A percentile compares a stretch with the other conserved stretches of the same genome.
phyloP scores from a whole-genome alignment of 2,113 vertebrate species.

The Hucho hucho region DNA sequence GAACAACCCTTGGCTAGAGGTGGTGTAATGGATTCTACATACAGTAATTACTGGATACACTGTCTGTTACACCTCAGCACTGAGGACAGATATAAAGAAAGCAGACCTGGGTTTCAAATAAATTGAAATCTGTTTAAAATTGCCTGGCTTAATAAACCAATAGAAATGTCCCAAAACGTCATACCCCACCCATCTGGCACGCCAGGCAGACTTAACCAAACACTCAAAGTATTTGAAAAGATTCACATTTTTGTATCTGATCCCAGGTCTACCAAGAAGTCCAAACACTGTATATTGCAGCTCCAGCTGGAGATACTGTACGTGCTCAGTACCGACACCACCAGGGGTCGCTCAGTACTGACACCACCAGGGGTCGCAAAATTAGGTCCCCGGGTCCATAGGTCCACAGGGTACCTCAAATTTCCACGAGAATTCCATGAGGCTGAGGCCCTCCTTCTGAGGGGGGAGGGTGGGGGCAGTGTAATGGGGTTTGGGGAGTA shows the following conservation, averaged over 20 bases:
- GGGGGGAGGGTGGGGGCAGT: not conserved
- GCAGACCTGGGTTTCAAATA: conserved; percentile 20
- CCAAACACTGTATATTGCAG: conserved; percentile 52
- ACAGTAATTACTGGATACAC: conserved; percentile 18
- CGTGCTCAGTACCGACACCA: conserved; percentile 25
- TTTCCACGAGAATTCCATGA: conserved; percentile 47
- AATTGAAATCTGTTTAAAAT: too few species aligned
- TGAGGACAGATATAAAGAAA: conserved; percentile 38
- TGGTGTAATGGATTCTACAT: conserved; percentile 35
- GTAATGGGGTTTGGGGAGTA: conserved; percentile 1
- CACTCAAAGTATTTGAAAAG: too few species aligned
- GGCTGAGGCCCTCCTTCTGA: conserved; percentile 26
- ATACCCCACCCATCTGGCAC: too few species aligned
- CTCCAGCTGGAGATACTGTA: conserved; percentile 58
- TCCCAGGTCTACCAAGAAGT: conserved; percentile 4
- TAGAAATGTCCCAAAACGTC: too few species aligned
- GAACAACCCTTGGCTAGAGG: conserved; percentile 38
- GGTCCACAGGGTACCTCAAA: not conserved
- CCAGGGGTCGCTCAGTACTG: conserved; percentile 37
- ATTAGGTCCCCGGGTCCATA: conserved; percentile 25
- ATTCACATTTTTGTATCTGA: too few species aligned
- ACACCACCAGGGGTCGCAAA: not conserved
- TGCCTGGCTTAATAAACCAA: too few species aligned
- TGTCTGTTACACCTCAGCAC: conserved; percentile 15
- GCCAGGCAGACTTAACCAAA: too few species aligned